Percentiles rank a stretch among this genome's conserved stretches.
Conservation (phyloP, 1,140 invertebrate species). For the Tigriopus japonicus region DNA sequence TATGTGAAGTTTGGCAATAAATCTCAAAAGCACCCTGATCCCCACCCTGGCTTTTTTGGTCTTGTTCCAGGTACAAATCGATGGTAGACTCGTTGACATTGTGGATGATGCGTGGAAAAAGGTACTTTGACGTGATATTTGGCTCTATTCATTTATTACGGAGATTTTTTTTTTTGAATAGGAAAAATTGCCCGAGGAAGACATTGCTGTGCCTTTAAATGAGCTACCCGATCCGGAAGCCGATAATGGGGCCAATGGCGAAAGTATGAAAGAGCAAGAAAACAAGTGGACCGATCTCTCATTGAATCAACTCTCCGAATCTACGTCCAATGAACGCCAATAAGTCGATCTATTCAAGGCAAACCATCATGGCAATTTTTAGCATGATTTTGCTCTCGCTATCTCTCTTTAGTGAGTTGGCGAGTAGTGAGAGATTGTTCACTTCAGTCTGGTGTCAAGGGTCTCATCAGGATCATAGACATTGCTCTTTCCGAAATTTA, state of each 20-base stretch:
- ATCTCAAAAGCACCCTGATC: too few relatives aligned
- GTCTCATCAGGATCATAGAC: neutral
- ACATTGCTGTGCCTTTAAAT: conserved; percentile 63
- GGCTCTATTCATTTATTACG: neutral
- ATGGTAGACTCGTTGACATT: conserved; percentile 63
- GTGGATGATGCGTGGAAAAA: conserved; percentile 73
- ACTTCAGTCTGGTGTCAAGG: conserved; percentile 4
- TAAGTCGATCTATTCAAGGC: neutral
- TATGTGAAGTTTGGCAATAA: too few relatives aligned
- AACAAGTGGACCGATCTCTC: conserved; percentile 70
- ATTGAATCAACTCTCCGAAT: conserved; percentile 36
- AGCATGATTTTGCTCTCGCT: neutral
- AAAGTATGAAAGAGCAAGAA: conserved; percentile 73
- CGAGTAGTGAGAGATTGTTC: neutral
- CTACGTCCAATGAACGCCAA: conserved; percentile 8
- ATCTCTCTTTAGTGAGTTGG: neutral
- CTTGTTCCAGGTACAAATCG: conserved; percentile 29
- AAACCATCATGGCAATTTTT: neutral
- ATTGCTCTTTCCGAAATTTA: neutral
- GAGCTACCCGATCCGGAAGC: conserved; percentile 84
- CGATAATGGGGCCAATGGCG: conserved; percentile 70
- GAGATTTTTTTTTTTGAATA: neutral
- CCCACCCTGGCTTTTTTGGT: neutral
- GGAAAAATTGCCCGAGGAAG: conserved; percentile 68
- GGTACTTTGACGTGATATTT: neutral